Conservation (phyloP, 2,888 invertebrate species). For the Mesoligia furuncula region DNA sequence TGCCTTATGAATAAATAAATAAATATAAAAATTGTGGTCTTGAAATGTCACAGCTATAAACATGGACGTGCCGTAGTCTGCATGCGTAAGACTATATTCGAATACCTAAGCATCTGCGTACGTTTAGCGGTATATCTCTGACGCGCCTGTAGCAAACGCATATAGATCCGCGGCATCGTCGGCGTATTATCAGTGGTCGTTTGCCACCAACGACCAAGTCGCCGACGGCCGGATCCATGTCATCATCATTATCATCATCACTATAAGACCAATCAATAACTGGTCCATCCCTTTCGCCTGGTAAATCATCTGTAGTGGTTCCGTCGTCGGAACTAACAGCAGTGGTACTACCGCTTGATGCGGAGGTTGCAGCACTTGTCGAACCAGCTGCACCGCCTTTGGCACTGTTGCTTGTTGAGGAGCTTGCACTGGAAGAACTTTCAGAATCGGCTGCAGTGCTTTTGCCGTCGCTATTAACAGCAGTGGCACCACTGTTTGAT, state of each 20-base stretch:
- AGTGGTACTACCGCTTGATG: not conserved
- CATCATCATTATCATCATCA: not conserved
- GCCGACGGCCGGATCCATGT: not conserved
- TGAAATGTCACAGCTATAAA: not conserved
- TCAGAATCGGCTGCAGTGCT: fast-evolving
- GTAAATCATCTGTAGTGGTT: not conserved
- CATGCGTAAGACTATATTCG: not conserved
- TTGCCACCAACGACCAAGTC: not conserved
- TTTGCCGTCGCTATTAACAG: not conserved
- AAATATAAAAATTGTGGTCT: not conserved
- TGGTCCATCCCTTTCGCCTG: not conserved
- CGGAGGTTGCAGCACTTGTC: not conserved
- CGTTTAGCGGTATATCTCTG: conserved; percentile 3
- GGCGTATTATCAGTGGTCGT: not conserved
- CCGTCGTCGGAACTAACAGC: not conserved
- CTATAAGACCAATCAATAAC: not conserved
- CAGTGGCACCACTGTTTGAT: not conserved
- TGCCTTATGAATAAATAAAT: no score
- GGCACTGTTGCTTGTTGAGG: not conserved
- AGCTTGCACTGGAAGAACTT: not conserved
- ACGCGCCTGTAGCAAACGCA: conserved; percentile 10
- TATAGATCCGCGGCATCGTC: not conserved
- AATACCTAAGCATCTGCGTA: conserved; percentile 6
- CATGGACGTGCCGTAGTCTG: not conserved
- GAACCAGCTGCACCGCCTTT: no score